Evolutionary conservation across 2,113 vertebrate species (phyloP).

Genomic region (Gnathonemus longibarbis): DNA sequence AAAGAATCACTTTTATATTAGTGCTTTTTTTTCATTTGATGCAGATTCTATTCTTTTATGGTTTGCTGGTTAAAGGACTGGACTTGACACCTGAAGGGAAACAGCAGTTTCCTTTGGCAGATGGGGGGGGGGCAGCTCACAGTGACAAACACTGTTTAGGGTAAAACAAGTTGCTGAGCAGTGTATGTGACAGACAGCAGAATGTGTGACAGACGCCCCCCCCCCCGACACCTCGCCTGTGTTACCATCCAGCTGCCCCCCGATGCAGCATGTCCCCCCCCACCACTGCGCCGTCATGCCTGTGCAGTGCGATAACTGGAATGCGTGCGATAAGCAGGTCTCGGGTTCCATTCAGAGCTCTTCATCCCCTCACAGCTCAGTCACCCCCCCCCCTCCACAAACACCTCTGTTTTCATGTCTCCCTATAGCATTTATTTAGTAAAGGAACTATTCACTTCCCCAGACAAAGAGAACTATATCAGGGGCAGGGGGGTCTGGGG

Average conservation of each 20-base stretch:
- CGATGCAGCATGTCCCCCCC: conserved; percentile 26
- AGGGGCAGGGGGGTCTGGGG: neutral
- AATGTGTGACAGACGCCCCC: neutral
- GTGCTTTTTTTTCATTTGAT: neutral
- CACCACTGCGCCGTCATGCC: neutral
- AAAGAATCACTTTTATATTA: neutral
- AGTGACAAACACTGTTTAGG: neutral
- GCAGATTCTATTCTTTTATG: neutral
- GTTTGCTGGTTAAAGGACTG: neutral
- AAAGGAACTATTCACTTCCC: neutral
- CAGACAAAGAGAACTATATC: neutral
- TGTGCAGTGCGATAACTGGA: neutral
- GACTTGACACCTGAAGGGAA: neutral
- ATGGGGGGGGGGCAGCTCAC: neutral
- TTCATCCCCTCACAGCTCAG: neutral
- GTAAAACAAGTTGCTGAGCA: neutral
- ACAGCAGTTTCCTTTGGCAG: neutral
- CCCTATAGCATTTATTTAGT: neutral
- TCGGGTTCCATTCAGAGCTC: neutral
- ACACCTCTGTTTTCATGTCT: neutral
- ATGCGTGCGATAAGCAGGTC: neutral
- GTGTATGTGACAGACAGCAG: neutral
- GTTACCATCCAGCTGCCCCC: neutral
- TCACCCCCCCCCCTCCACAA: neutral
- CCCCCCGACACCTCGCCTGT: neutral